Conservation (phyloP, 1,140 invertebrate genomes). For the Ceratina australensis region DNA sequence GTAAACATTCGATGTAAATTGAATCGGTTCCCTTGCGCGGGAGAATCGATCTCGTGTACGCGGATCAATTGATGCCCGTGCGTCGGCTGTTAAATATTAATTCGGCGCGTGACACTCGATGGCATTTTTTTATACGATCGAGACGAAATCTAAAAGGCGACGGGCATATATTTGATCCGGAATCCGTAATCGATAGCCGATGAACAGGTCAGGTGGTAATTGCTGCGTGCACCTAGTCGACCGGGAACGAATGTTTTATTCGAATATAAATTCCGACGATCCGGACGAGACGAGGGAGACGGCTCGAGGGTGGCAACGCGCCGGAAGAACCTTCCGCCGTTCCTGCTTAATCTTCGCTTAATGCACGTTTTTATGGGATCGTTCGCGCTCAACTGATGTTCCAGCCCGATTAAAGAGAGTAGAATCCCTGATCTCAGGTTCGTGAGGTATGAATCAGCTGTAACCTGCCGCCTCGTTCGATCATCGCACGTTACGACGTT, state of each 20-base stretch:
- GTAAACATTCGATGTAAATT: no score
- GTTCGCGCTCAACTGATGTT: slow-evolving; percentile 3
- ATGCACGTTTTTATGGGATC: slow-evolving; percentile 19
- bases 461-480: background rate
- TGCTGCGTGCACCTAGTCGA: no score
- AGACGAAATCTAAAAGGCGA: background rate
- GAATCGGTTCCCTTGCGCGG: no score
- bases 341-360: slow-evolving; percentile 5
- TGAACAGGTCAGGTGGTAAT: no score
- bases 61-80: no score
- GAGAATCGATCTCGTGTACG: no score
- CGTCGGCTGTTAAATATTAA: no score
- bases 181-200: no score
- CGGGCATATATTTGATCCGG: background rate
- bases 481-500: background rate
- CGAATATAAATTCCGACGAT: slow-evolving; percentile 6
- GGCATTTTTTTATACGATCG: background rate
- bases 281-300: background rate
- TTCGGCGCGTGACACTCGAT: no score
- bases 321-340: background rate
- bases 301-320: no score
- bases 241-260: background rate
- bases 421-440: background rate
- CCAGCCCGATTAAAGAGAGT: background rate
- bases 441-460: background rate